phyloP scores from a whole-genome alignment of 2,888 invertebrate species.

The Dryobotodes eremita region DNA sequence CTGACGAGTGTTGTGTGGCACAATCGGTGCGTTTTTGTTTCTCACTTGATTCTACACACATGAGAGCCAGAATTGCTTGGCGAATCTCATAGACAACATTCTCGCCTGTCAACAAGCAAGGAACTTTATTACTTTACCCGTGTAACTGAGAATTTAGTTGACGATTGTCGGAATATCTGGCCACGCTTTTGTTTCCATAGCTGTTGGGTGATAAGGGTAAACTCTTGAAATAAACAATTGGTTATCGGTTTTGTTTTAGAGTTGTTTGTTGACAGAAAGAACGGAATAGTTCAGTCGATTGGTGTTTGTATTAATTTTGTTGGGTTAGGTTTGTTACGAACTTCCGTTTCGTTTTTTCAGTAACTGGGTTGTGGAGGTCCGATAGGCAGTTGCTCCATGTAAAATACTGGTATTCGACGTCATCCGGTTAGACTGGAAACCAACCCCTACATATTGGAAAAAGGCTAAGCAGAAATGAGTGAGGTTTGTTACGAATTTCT shows the following conservation, averaged over 20 bases:
- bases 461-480: not conserved
- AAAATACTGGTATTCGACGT: too few species aligned
- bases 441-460: not conserved
- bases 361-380: not conserved
- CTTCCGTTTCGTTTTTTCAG: too few species aligned
- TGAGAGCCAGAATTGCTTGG: not conserved
- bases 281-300: not conserved
- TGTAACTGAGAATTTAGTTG: not conserved
- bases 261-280: constrained; percentile 1
- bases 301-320: not conserved
- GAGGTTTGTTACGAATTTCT: not conserved
- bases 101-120: not conserved
- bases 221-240: not conserved
- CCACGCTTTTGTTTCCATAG: not conserved
- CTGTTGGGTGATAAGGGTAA: not conserved
- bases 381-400: not conserved
- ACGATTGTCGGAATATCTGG: not conserved
- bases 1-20: too few species aligned
- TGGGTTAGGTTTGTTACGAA: not conserved
- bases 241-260: constrained; percentile 1
- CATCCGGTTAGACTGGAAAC: not conserved
- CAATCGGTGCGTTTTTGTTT: not conserved
- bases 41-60: not conserved
- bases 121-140: not conserved
- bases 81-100: not conserved